Percentiles rank a stretch among this genome's conserved stretches.
Evolutionary conservation across 2,888 invertebrate genomes (phyloP).

Genomic region (Caenorhabditis uteleia): DNA sequence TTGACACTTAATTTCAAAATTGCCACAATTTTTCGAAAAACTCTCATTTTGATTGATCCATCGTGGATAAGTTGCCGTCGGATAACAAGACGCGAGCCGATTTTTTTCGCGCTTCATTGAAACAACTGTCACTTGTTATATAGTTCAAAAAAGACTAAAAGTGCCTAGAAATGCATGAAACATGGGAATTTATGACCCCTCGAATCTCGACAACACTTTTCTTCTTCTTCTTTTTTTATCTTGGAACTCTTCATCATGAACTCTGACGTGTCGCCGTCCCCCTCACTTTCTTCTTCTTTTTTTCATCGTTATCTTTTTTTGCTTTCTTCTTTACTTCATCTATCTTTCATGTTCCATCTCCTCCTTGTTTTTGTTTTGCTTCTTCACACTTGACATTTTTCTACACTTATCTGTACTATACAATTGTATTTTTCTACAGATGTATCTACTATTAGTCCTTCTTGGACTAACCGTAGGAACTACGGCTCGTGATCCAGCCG

Average conservation of each 20-base stretch:
- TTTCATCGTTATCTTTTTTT: slow-evolving; percentile 1
- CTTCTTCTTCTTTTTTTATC: neutral
- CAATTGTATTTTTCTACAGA: slow-evolving; percentile 16
- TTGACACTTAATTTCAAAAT: slow-evolving; percentile 38
- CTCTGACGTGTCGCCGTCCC: too few relatives aligned
- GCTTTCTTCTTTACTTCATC: neutral
- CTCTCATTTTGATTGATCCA: neutral
- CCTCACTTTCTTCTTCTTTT: neutral
- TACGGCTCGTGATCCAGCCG: slow-evolving; percentile 44
- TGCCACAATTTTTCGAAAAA: neutral
- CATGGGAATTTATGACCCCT: neutral
- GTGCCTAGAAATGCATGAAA: too few relatives aligned
- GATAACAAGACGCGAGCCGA: too few relatives aligned
- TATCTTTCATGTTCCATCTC: neutral
- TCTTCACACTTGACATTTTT: slow-evolving; percentile 6
- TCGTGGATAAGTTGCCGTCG: too few relatives aligned
- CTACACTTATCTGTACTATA: neutral
- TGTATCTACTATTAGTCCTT: slow-evolving; percentile 27
- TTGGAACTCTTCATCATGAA: too few relatives aligned
- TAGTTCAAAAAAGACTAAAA: too few relatives aligned
- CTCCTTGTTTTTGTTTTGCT: neutral
- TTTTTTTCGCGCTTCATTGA: too few relatives aligned
- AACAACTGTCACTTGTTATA: too few relatives aligned
- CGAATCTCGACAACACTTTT: neutral
- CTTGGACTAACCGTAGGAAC: slow-evolving; percentile 17